Conservation (phyloP, 2,113 vertebrate species). For the Halichoeres trimaculatus region DNA sequence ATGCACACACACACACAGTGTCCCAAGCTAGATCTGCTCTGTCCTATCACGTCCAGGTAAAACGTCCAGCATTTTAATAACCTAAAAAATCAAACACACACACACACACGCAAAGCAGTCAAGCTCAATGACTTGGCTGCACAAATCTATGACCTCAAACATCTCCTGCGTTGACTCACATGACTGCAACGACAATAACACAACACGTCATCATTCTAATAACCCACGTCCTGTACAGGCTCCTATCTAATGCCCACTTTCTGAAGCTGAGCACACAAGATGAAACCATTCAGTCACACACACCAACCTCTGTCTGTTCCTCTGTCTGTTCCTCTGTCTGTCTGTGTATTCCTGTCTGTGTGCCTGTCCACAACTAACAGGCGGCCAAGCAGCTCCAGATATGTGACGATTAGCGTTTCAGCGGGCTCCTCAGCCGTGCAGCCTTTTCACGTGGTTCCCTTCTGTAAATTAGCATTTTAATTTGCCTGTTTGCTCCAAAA, state of each 20-base stretch:
- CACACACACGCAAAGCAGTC: background rate
- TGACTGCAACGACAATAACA: slow-evolving; percentile 17
- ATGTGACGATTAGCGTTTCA: slow-evolving; percentile 60
- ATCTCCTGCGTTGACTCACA: background rate
- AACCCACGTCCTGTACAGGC: background rate
- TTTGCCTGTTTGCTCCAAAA: slow-evolving; percentile 20
- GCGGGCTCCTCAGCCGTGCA: slow-evolving; percentile 44
- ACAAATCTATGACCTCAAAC: background rate
- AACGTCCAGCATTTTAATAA: background rate
- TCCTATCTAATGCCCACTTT: background rate
- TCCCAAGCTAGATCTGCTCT: background rate
- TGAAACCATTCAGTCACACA: slow-evolving; percentile 38
- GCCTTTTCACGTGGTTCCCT: slow-evolving; percentile 47
- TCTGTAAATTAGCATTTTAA: slow-evolving; percentile 55
- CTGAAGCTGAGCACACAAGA: slow-evolving; percentile 8
- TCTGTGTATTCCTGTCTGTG: slow-evolving; percentile 28
- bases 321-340: slow-evolving; percentile 28
- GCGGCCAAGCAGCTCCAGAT: slow-evolving; percentile 57
- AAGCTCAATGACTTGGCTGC: background rate
- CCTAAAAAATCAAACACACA: background rate
- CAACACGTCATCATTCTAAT: slow-evolving; percentile 4
- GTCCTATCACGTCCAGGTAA: slow-evolving; percentile 5
- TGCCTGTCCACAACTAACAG: slow-evolving; percentile 47
- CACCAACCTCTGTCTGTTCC: slow-evolving; percentile 55
- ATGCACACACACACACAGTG: slow-evolving; percentile 16